Conservation (phyloP, 2,888 invertebrate species). For the Campoplex nolae region DNA sequence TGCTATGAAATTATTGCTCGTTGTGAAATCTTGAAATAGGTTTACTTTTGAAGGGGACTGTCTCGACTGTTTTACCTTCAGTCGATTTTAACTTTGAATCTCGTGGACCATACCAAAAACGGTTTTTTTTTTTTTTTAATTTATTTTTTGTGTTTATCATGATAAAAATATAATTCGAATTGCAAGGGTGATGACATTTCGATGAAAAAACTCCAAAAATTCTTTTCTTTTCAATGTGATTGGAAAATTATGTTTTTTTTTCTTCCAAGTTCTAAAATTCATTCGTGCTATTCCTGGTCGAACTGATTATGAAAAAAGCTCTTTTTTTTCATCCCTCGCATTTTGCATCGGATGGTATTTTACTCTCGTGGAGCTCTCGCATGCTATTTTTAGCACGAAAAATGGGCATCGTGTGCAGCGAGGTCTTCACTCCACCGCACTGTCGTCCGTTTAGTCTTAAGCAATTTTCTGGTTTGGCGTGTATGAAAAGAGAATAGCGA, state of each 20-base stretch:
- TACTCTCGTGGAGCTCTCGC: no score
- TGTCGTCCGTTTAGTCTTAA: slow-evolving; percentile 29
- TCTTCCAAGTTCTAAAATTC: background rate
- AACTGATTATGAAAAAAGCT: background rate
- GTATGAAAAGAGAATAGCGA: slow-evolving; percentile 29
- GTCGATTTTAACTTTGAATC: no score
- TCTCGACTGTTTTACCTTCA: no score
- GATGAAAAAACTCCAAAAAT: background rate
- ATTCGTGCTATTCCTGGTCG: background rate
- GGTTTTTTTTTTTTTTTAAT: background rate
- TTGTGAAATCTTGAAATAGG: no score
- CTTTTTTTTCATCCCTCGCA: background rate
- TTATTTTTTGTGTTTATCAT: background rate
- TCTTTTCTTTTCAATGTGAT: background rate
- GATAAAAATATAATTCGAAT: no score
- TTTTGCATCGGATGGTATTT: no score
- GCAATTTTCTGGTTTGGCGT: slow-evolving; percentile 34
- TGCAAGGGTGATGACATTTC: background rate
- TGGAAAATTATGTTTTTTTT: background rate
- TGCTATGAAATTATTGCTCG: no score
- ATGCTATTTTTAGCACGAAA: no score
- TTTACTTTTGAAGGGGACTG: no score
- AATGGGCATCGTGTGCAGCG: no score
- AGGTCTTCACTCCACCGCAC: background rate
- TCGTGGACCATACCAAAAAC: no score